These are phyloP conservation scores for Pao palembangensis DNA, from an alignment of 2,113 vertebrate species.

Conservation along the genomic window DNA sequence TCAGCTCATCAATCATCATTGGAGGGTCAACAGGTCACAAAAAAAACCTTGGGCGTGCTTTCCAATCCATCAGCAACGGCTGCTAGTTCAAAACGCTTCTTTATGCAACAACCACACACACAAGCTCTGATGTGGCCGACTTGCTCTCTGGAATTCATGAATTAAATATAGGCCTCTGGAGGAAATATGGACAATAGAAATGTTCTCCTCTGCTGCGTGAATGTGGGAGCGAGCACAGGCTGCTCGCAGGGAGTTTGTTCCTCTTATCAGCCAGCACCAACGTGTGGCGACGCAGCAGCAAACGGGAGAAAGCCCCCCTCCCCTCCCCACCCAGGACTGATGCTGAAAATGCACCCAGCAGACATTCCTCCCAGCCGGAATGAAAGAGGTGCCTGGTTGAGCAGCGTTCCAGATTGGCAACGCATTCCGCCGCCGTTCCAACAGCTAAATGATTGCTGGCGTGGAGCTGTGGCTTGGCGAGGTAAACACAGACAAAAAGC, in stretches of 20 bases:
- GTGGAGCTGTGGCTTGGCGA: constrained; percentile 7
- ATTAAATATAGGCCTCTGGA: constrained; percentile 68
- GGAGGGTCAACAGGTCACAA: not conserved
- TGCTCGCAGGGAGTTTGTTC: constrained; percentile 36
- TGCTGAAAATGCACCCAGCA: constrained; percentile 53
- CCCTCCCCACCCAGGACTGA: constrained; percentile 36
- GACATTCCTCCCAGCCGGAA: constrained; percentile 56
- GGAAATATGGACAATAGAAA: constrained; percentile 67
- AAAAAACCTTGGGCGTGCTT: constrained; percentile 26
- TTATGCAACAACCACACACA: constrained; percentile 23
- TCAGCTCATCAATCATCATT: constrained; percentile 51
- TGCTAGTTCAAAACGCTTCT: constrained; percentile 41
- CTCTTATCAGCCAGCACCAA: constrained; percentile 49
- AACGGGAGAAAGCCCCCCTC: constrained; percentile 50
- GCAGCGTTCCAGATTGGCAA: constrained; percentile 64
- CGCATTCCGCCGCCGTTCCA: constrained; percentile 53
- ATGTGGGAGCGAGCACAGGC: constrained; percentile 44
- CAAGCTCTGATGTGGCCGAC: constrained; percentile 27
- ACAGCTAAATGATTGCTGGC: constrained; percentile 37
- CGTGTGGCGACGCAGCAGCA: constrained; percentile 53
- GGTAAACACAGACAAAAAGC: constrained; percentile 21
- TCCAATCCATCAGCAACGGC: constrained; percentile 37
- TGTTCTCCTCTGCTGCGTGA: constrained; percentile 63
- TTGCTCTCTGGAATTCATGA: constrained; percentile 64
- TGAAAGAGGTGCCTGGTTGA: constrained; percentile 64